Evolutionary conservation across 1,140 invertebrate species (phyloP).

Genomic region (Listronotus bonariensis): DNA sequence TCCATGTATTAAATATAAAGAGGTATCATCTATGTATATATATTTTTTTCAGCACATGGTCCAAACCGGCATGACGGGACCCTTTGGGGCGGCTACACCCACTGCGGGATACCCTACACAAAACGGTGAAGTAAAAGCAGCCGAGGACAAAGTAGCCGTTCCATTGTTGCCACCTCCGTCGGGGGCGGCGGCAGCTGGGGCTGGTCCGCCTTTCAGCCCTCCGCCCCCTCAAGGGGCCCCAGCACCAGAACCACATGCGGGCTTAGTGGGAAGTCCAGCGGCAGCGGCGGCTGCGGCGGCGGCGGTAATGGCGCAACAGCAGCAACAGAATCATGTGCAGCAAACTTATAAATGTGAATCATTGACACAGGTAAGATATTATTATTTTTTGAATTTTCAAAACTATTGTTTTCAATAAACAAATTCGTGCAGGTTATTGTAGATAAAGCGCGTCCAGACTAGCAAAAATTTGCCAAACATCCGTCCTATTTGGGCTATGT

Average conservation of each 20-base stretch:
- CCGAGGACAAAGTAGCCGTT: slow-evolving; percentile 62
- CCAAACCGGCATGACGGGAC: slow-evolving; percentile 86
- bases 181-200: slow-evolving; percentile 57
- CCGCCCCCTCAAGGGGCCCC: slow-evolving; percentile 55
- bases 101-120: slow-evolving; percentile 75
- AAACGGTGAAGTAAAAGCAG: slow-evolving; percentile 67
- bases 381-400: too few species aligned
- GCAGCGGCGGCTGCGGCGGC: slow-evolving; percentile 16
- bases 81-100: slow-evolving; percentile 78
- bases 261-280: slow-evolving; percentile 42
- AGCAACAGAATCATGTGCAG: slow-evolving; percentile 35
- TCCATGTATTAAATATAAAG: slow-evolving; percentile 15
- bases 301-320: slow-evolving; percentile 14
- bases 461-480: too few species aligned
- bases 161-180: slow-evolving; percentile 56
- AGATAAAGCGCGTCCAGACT: too few species aligned
- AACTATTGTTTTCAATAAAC: too few species aligned
- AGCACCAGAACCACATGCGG: slow-evolving; percentile 54
- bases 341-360: slow-evolving; percentile 44
- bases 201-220: slow-evolving; percentile 55
- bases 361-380: slow-evolving; percentile 27
- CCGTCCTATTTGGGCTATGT: too few species aligned
- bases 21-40: slow-evolving; percentile 26
- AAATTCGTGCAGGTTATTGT: too few species aligned
- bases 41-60: slow-evolving; percentile 89